Conservation (phyloP, 2,797 vertebrate genomes). For the Mallotus villosus region DNA sequence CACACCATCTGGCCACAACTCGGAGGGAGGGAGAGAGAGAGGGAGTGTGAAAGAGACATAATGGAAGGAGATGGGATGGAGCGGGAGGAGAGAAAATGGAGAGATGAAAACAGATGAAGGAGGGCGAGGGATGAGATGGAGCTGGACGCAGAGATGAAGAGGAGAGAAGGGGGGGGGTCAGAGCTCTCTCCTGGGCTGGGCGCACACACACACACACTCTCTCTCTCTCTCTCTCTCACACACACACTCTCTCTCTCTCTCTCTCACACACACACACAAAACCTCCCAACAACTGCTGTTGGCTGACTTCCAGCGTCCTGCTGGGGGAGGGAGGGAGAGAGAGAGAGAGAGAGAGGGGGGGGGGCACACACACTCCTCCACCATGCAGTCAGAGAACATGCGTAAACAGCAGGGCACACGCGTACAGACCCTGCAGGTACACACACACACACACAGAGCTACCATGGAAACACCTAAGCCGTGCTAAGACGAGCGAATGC, state of each 20-base stretch:
- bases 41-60: not conserved
- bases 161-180: not conserved
- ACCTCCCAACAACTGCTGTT: not conserved
- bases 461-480: too few relatives aligned
- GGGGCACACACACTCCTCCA: not conserved
- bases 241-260: too few relatives aligned
- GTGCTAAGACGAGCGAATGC: too few relatives aligned
- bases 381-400: not conserved
- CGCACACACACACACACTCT: not conserved
- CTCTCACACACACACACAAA: not conserved
- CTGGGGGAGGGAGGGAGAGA: not conserved
- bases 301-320: not conserved
- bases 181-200: not conserved
- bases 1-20: slow-evolving; percentile 42
- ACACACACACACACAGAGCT: slow-evolving; percentile 1
- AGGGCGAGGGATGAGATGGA: not conserved
- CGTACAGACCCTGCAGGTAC: not conserved
- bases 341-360: not conserved
- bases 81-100: not conserved
- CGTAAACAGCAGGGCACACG: not conserved
- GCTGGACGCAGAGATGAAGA: not conserved
- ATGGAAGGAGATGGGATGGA: not conserved
- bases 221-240: too few relatives aligned
- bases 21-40: not conserved
- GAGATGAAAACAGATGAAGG: not conserved